A percentile compares a stretch with the other conserved stretches of the same genome.
These are phyloP conservation scores for Mesembrinibis cayennensis DNA, from an alignment of 2,113 vertebrate species.

Conservation along the genomic window DNA sequence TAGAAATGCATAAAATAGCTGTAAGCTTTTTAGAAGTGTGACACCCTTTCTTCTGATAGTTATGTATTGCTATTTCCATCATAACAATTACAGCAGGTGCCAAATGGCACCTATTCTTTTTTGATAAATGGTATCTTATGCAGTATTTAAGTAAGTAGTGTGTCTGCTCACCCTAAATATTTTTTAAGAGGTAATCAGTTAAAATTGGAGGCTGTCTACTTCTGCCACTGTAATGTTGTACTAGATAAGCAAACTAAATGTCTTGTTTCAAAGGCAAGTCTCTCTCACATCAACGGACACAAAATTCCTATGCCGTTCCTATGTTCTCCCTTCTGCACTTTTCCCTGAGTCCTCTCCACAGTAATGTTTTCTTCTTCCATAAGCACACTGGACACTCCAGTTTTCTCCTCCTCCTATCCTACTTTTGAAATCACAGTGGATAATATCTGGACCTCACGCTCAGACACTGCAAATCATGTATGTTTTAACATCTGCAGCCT, in stretches of 20 bases:
- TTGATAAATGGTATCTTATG: constrained; percentile 3
- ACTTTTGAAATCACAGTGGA: not conserved
- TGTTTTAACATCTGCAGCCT: not conserved
- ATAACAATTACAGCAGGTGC: not conserved
- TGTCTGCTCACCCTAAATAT: constrained; percentile 4
- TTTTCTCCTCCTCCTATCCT: not conserved
- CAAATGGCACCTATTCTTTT: not conserved
- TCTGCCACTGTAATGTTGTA: not conserved
- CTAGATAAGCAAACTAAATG: not conserved
- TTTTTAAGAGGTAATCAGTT: not conserved
- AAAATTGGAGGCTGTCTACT: not conserved
- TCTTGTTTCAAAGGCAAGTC: not conserved
- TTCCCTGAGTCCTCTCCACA: not conserved
- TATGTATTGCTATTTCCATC: not conserved
- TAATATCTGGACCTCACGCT: not conserved
- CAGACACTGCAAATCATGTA: not conserved
- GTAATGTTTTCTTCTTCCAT: not conserved
- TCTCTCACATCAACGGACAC: not conserved
- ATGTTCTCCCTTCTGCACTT: not conserved
- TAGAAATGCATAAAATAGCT: constrained; percentile 36
- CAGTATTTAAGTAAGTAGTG: not conserved
- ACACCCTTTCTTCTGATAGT: not conserved
- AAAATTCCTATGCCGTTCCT: not conserved
- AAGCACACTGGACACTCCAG: not conserved
- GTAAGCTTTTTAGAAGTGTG: not conserved